Conservation (phyloP, 2,797 vertebrate genomes). For the Nyctibius grandis region DNA sequence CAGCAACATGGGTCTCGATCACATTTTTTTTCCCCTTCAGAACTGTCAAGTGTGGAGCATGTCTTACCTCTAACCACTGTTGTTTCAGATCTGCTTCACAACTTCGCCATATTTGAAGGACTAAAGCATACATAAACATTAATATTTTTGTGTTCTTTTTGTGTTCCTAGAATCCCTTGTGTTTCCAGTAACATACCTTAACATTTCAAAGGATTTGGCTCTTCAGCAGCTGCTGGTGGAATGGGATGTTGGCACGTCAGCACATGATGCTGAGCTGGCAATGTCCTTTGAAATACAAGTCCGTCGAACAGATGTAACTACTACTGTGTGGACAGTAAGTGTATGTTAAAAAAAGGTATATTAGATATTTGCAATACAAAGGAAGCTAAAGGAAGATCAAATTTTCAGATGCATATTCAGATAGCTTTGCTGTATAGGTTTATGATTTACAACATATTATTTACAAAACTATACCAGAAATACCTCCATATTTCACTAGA, state of each 20-base stretch:
- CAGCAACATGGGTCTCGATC: neutral
- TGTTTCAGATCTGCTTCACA: neutral
- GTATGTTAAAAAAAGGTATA: neutral
- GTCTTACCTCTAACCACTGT: neutral
- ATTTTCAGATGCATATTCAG: neutral
- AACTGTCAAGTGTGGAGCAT: neutral
- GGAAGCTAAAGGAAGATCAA: neutral
- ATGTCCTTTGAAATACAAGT: slow-evolving; percentile 75
- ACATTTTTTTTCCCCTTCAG: neutral
- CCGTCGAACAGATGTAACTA: neutral
- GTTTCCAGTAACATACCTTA: slow-evolving; percentile 20
- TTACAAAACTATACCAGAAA: neutral
- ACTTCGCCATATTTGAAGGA: neutral
- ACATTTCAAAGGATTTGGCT: neutral
- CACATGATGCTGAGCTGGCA: neutral
- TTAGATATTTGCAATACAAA: neutral
- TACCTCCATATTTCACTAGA: neutral
- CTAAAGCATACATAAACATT: neutral
- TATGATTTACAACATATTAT: neutral
- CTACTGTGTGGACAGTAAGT: slow-evolving; percentile 68
- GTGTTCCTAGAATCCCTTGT: slow-evolving; percentile 31
- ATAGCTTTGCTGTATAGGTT: neutral
- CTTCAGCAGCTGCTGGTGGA: slow-evolving; percentile 61
- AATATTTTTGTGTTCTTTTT: neutral
- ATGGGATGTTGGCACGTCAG: slow-evolving; percentile 60